phyloP scores from a whole-genome alignment of 2,888 invertebrate species.

The Meganola albula region DNA sequence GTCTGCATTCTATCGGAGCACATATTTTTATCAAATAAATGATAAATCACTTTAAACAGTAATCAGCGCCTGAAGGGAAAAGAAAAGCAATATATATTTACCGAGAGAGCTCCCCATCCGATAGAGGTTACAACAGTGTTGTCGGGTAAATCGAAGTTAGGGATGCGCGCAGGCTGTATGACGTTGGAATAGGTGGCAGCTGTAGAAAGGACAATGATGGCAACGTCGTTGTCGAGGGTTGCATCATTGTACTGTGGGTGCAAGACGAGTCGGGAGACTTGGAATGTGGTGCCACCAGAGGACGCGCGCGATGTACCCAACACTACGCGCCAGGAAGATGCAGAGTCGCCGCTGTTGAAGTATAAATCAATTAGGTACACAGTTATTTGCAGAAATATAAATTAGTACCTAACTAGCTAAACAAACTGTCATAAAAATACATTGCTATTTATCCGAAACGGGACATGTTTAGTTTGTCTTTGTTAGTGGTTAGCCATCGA shows the following conservation, averaged over 20 bases:
- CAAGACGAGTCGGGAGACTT: conserved; percentile 1
- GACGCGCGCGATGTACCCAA: background rate
- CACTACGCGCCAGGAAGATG: background rate
- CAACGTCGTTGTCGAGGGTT: conserved; percentile 2
- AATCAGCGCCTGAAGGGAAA: no score
- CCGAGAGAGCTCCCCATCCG: conserved; percentile 42
- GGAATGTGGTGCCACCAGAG: conserved; percentile 23
- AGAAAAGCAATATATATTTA: no score
- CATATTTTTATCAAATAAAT: no score
- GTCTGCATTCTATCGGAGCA: no score
- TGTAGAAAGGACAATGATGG: background rate
- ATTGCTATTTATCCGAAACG: no score
- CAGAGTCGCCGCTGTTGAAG: background rate
- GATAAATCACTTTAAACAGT: no score
- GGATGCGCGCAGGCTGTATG: background rate
- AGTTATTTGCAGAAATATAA: no score
- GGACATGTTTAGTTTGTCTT: no score
- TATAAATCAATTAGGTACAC: background rate
- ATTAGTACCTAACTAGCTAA: no score
- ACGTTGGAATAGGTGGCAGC: background rate
- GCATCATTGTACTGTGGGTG: conserved; percentile 1
- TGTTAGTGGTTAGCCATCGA: no score
- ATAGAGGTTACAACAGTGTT: conserved; percentile 14
- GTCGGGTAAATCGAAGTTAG: conserved; percentile 7
- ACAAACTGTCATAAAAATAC: no score